These are phyloP conservation scores for Apodemia duryi DNA, from an alignment of 2,888 invertebrate genomes.

Conservation along the genomic window DNA sequence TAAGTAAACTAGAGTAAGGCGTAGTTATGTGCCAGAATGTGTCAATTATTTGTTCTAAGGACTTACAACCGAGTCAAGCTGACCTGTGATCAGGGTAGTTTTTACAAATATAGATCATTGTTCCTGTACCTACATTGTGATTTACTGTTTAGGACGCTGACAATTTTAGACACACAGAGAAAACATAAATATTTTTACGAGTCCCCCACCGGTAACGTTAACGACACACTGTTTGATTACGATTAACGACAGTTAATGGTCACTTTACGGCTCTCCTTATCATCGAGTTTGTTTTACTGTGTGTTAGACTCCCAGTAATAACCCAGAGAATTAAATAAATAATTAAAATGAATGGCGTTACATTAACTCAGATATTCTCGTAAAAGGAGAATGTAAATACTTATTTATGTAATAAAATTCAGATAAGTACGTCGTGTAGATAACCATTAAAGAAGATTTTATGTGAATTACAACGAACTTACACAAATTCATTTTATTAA, in stretches of 20 bases:
- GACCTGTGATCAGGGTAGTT: no score
- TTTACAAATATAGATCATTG: no score
- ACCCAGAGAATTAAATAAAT: background rate
- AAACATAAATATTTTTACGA: conserved; percentile 31
- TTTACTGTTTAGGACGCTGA: background rate
- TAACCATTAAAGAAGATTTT: background rate
- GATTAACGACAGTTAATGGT: conserved; percentile 39
- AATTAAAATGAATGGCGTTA: background rate
- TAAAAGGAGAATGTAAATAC: background rate
- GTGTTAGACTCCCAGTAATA: conserved; percentile 29
- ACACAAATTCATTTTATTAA: background rate
- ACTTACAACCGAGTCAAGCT: no score
- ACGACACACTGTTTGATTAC: conserved; percentile 43
- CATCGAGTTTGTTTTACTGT: conserved; percentile 23
- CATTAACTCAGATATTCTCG: background rate
- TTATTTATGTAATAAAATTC: background rate
- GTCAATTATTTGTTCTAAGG: no score
- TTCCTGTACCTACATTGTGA: background rate
- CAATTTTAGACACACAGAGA: background rate
- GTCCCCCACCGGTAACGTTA: conserved; percentile 36
- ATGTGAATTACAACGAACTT: background rate
- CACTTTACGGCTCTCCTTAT: conserved; percentile 37
- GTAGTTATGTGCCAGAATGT: no score
- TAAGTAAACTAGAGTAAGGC: no score
- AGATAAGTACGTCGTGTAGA: background rate